Percentiles rank a stretch among this genome's conserved stretches.
Evolutionary conservation across 2,888 invertebrate species (phyloP).

Genomic region (Mylabris sibirica): DNA sequence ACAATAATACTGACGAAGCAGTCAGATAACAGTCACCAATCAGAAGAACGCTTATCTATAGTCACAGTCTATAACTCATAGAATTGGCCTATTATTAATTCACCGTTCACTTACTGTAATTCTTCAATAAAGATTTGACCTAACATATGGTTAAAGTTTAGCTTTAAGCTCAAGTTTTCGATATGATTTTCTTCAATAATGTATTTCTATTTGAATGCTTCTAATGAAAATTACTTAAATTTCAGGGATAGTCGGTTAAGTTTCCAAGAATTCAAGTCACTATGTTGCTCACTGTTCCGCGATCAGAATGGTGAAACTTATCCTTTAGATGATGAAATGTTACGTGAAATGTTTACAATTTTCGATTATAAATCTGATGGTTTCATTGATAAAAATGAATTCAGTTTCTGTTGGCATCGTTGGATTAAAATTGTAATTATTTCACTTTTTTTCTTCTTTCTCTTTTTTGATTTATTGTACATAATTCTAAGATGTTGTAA

Average conservation of each 20-base stretch:
- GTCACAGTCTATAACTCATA: too few relatives aligned
- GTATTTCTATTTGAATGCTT: not conserved
- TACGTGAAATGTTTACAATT: constrained; percentile 78
- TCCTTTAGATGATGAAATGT: constrained; percentile 72
- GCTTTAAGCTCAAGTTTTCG: too few relatives aligned
- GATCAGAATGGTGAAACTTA: constrained; percentile 85
- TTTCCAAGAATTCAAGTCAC: constrained; percentile 76
- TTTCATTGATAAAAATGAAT: constrained; percentile 80
- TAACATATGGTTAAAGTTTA: too few relatives aligned
- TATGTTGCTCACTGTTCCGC: constrained; percentile 84
- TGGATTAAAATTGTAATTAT: constrained; percentile 83
- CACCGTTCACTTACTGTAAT: too few relatives aligned
- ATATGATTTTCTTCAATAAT: too few relatives aligned
- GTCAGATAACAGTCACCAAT: too few relatives aligned
- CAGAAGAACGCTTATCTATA: too few relatives aligned
- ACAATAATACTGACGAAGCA: too few relatives aligned
- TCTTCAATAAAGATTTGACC: too few relatives aligned
- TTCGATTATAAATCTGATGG: constrained; percentile 81
- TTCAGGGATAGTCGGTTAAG: constrained; percentile 75
- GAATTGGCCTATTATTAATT: too few relatives aligned
- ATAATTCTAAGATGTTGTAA: not conserved
- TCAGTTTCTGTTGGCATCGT: constrained; percentile 84
- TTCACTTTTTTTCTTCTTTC: constrained; percentile 19
- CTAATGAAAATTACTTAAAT: constrained; percentile 19
- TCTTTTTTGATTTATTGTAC: too few relatives aligned